These are phyloP conservation scores for Drosophila fulvimacula DNA, from an alignment of 2,888 invertebrate species.

Conservation along the genomic window DNA sequence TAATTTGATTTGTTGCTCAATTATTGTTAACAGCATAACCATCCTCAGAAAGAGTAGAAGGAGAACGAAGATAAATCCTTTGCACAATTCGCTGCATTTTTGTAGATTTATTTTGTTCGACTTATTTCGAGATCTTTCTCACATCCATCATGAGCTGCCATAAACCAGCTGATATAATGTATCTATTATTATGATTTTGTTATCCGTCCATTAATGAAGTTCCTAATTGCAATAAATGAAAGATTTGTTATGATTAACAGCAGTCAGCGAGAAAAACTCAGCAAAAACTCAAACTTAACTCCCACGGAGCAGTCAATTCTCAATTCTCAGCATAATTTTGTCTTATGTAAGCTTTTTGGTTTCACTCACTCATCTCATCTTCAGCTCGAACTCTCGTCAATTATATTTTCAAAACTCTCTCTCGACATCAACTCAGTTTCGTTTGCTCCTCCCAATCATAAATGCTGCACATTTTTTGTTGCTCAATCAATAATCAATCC, in stretches of 20 bases:
- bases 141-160: slow-evolving; percentile 13
- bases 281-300: slow-evolving; percentile 29
- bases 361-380: slow-evolving; percentile 3
- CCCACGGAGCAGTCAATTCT: slow-evolving; percentile 62
- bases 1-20: slow-evolving; percentile 70
- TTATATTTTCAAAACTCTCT: slow-evolving; percentile 35
- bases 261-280: slow-evolving; percentile 37
- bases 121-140: slow-evolving; percentile 12
- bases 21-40: slow-evolving; percentile 45
- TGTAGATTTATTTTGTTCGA: not conserved
- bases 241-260: slow-evolving; percentile 64
- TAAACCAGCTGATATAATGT: slow-evolving; percentile 16
- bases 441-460: slow-evolving; percentile 9
- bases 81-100: slow-evolving; percentile 14
- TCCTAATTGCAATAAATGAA: slow-evolving; percentile 80
- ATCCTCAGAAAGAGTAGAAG: not conserved
- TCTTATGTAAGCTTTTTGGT: not conserved
- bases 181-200: slow-evolving; percentile 78
- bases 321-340: slow-evolving; percentile 32
- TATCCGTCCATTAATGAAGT: slow-evolving; percentile 83
- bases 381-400: slow-evolving; percentile 47
- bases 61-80: not conserved
- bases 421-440: slow-evolving; percentile 5
- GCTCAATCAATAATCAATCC: slow-evolving; percentile 55
- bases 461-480: slow-evolving; percentile 61